phyloP scores from a whole-genome alignment of 2,888 invertebrate species.

The Xestobium rufovillosum region DNA sequence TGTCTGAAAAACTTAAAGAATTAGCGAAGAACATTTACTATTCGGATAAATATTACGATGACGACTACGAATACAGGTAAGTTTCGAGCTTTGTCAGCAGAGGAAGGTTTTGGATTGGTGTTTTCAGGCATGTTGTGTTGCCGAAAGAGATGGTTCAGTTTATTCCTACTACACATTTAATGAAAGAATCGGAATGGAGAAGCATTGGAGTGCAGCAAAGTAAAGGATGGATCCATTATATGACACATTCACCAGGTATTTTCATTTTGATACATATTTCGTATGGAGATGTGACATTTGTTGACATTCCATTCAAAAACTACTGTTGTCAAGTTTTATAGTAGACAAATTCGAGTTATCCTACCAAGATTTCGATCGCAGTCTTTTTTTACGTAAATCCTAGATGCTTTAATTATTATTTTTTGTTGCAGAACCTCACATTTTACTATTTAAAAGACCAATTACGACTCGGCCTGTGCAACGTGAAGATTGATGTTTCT shows the following conservation, averaged over 20 bases:
- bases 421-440: constrained; percentile 73
- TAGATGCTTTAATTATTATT: constrained; percentile 22
- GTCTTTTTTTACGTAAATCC: too few relatives aligned
- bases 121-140: constrained; percentile 81
- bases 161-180: constrained; percentile 86
- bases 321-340: too few relatives aligned
- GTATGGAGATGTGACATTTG: too few relatives aligned
- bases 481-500: too few relatives aligned
- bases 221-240: constrained; percentile 95
- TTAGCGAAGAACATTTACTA: constrained; percentile 73
- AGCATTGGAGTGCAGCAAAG: constrained; percentile 92
- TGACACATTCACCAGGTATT: constrained; percentile 93
- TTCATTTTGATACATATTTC: too few relatives aligned
- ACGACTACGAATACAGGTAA: constrained; percentile 87
- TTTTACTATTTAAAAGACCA: constrained; percentile 75
- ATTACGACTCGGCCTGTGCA: constrained; percentile 48
- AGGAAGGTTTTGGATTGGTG: background rate
- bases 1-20: constrained; percentile 34
- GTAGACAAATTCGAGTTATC: too few relatives aligned
- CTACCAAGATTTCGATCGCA: too few relatives aligned
- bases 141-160: constrained; percentile 86
- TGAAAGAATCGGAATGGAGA: constrained; percentile 93
- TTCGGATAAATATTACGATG: constrained; percentile 89
- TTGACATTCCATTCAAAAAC: too few relatives aligned
- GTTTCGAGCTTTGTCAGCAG: constrained; percentile 23